These are phyloP conservation scores for Stegodyphus mimosarum DNA, from an alignment of 1,140 invertebrate genomes.

Conservation along the genomic window DNA sequence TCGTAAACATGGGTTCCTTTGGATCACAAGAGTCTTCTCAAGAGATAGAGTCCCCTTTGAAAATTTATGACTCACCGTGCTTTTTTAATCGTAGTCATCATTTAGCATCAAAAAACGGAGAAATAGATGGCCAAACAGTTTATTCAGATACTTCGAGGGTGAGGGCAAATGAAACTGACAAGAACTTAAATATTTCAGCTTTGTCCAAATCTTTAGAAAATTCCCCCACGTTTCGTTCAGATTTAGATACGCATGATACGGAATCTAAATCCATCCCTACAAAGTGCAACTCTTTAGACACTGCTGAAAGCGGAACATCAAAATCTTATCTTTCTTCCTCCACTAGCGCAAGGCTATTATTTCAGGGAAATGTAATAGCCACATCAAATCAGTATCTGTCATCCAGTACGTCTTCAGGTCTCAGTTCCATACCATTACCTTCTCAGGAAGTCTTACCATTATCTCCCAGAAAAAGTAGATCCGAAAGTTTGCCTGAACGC, in stretches of 20 bases:
- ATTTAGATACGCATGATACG: not conserved
- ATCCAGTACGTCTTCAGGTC: constrained; percentile 4
- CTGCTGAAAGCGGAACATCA: constrained; percentile 30
- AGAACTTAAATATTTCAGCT: not conserved
- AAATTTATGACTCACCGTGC: constrained; percentile 19
- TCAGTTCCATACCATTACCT: not conserved
- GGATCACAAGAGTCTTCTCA: constrained; percentile 47
- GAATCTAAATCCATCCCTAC: constrained; percentile 19
- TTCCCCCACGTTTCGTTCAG: not conserved
- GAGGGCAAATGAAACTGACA: not conserved
- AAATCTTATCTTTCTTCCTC: constrained; percentile 11
- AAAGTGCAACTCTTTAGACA: constrained; percentile 41
- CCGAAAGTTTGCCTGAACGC: constrained; percentile 51
- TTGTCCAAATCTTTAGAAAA: not conserved
- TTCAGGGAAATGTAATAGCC: not conserved
- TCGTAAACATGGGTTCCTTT: constrained; percentile 42
- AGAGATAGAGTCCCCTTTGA: constrained; percentile 31
- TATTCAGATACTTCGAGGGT: not conserved
- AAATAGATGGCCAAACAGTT: not conserved
- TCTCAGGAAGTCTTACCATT: constrained; percentile 23
- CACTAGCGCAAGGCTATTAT: constrained; percentile 26
- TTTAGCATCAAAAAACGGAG: not conserved
- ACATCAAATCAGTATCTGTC: constrained; percentile 6
- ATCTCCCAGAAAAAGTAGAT: constrained; percentile 49
- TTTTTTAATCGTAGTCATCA: constrained; percentile 22